Conservation (phyloP, 1,140 invertebrate genomes). For the Lineus longissimus region DNA sequence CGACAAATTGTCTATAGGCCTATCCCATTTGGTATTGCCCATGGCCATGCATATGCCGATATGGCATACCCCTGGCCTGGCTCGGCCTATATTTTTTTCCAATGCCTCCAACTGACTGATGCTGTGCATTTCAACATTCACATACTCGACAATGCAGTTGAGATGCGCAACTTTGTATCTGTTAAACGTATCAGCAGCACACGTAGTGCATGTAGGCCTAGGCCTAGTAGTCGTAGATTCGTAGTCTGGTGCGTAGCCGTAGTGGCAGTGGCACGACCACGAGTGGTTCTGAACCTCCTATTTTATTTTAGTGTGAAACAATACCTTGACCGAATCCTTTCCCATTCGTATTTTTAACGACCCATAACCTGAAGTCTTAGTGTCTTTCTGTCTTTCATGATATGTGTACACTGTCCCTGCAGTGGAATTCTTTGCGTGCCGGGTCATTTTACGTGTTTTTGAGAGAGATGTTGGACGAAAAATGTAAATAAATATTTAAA, state of each 20-base stretch:
- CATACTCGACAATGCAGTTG: no score
- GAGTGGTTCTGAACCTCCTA: no score
- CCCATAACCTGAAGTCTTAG: conserved; percentile 78
- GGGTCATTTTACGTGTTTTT: conserved; percentile 32
- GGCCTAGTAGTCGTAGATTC: not conserved
- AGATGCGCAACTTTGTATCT: no score
- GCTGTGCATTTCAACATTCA: no score
- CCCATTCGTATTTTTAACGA: conserved; percentile 67
- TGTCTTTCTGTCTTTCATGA: conserved; percentile 96
- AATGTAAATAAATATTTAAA: no score
- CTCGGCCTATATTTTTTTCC: no score
- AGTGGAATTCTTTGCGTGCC: conserved; percentile 96
- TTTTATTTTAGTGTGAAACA: no score
- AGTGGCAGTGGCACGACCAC: not conserved
- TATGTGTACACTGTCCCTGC: conserved; percentile 98
- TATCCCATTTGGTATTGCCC: no score
- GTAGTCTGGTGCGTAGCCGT: not conserved
- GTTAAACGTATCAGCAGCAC: not conserved
- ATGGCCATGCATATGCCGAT: no score
- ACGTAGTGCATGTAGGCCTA: not conserved
- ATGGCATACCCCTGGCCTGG: no score
- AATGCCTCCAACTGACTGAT: no score
- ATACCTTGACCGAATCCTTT: conserved; percentile 88
- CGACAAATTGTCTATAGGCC: no score
- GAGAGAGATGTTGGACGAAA: not conserved